These are phyloP conservation scores for Cephus spinipes DNA, from an alignment of 2,888 invertebrate genomes.

Conservation along the genomic window DNA sequence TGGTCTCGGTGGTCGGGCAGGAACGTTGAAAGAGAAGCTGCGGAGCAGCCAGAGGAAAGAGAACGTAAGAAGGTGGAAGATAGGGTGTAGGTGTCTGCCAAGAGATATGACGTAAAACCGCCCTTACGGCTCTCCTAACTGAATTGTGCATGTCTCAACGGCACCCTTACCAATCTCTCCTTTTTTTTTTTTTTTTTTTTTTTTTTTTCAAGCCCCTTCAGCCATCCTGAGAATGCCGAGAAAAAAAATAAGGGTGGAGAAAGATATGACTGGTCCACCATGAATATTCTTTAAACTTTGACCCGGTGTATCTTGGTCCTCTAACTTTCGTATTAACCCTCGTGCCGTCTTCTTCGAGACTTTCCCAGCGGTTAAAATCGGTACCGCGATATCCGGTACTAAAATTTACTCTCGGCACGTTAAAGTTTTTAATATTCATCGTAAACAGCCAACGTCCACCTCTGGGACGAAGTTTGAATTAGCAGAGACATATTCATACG, in stretches of 20 bases:
- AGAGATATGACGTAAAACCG: constrained; percentile 54
- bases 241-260: neutral
- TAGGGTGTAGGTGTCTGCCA: constrained; percentile 21
- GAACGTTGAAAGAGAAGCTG: neutral
- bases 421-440: constrained; percentile 65
- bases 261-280: neutral
- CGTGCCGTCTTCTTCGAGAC: neutral
- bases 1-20: constrained; percentile 3
- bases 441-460: constrained; percentile 61
- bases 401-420: neutral
- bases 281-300: neutral
- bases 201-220: neutral
- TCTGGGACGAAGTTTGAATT: constrained; percentile 67
- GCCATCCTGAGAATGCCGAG: neutral
- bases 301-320: neutral
- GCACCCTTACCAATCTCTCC: constrained; percentile 29
- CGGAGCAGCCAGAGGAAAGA: neutral
- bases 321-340: neutral
- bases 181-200: neutral
- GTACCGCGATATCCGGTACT: neutral
- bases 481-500: constrained; percentile 68
- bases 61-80: neutral
- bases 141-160: constrained; percentile 52
- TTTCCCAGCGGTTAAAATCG: neutral
- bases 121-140: constrained; percentile 48